Conservation (phyloP, 2,888 invertebrate genomes). For the Noctua comes region DNA sequence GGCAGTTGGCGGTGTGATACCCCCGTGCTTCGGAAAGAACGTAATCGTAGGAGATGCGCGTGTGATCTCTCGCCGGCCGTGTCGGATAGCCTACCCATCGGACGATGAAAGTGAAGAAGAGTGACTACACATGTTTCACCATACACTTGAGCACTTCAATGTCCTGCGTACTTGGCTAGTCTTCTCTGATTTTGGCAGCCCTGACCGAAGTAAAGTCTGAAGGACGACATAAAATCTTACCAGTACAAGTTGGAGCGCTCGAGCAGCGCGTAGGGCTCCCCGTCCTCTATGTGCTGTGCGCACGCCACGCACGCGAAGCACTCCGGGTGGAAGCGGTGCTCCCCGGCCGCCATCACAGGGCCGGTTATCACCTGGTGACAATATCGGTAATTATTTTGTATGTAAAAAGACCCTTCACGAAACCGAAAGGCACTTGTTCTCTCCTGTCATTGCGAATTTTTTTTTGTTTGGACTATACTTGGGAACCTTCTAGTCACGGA, state of each 20-base stretch:
- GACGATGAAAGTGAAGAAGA: background rate
- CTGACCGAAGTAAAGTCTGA: background rate
- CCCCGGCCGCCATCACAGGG: conserved; percentile 98
- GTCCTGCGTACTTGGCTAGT: no score
- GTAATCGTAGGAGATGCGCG: no score
- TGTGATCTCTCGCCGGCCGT: background rate
- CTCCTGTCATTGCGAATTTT: background rate
- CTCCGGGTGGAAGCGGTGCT: conserved; percentile 98
- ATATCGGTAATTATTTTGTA: background rate
- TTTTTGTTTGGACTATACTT: background rate
- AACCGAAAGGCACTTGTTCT: background rate
- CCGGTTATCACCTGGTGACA: conserved; percentile 91
- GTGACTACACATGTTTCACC: no score
- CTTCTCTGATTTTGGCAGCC: no score
- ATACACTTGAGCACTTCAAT: background rate
- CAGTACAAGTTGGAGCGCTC: conserved; percentile 97
- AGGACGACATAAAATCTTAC: conserved; percentile 80
- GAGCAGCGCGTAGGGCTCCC: conserved; percentile 97
- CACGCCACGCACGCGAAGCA: conserved; percentile 97
- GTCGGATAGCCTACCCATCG: background rate
- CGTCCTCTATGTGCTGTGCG: conserved; percentile 96
- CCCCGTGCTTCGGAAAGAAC: no score
- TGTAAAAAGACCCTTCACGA: background rate
- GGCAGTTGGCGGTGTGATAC: no score
- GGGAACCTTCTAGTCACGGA: background rate